phyloP scores from a whole-genome alignment of 2,113 vertebrate genomes.

The Upupa epops region DNA sequence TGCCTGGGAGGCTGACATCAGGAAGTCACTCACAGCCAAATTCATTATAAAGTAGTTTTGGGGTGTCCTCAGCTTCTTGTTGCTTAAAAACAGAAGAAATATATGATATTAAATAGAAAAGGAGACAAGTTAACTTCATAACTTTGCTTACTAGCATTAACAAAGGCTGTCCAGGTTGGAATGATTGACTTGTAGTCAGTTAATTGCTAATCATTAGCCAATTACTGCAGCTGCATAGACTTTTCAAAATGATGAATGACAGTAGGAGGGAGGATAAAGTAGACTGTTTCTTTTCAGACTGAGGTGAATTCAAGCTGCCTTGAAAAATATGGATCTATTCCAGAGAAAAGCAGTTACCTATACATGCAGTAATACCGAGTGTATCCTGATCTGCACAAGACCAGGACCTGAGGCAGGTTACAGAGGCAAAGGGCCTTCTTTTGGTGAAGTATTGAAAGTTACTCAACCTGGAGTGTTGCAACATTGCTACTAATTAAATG shows the following conservation, averaged over 20 bases:
- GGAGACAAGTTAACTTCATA: background rate
- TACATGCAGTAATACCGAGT: background rate
- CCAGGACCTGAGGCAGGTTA: background rate
- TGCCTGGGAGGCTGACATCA: conserved; percentile 74
- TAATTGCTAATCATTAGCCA: background rate
- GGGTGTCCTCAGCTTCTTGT: conserved; percentile 75
- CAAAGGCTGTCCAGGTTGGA: background rate
- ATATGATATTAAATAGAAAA: background rate
- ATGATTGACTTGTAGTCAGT: fast-evolving
- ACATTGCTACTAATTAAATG: background rate
- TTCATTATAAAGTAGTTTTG: conserved; percentile 78
- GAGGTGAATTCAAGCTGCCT: background rate
- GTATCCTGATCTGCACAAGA: background rate
- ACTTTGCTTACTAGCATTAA: background rate
- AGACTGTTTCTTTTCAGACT: background rate
- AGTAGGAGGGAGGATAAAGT: background rate
- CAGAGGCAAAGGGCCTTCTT: background rate
- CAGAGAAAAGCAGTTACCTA: background rate
- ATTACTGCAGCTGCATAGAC: background rate
- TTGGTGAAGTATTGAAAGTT: background rate
- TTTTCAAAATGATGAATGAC: background rate
- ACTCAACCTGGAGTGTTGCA: background rate
- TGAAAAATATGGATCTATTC: background rate
- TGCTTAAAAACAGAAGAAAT: conserved; percentile 60
- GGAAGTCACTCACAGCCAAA: conserved; percentile 71